Percentiles rank a stretch among this genome's conserved stretches.
Evolutionary conservation across 1,140 invertebrate species (phyloP).

Genomic region (Drosophila nasuta): DNA sequence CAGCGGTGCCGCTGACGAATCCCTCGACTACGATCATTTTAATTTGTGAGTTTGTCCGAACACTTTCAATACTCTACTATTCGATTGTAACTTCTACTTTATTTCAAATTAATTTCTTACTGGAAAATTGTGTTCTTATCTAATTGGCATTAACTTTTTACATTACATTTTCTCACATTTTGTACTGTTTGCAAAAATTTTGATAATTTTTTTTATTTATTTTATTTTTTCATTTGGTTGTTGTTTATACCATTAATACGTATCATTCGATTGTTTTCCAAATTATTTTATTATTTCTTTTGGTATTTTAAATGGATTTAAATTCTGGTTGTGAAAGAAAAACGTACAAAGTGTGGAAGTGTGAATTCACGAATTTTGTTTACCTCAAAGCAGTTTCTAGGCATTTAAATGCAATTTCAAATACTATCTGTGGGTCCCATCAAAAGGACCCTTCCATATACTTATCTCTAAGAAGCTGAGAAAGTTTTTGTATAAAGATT

Average conservation of each 20-base stretch:
- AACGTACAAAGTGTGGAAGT: slow-evolving; percentile 68
- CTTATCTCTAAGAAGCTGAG: slow-evolving; percentile 24
- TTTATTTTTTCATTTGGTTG: slow-evolving; percentile 55
- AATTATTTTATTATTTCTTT: slow-evolving; percentile 44
- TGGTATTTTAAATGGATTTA: slow-evolving; percentile 31
- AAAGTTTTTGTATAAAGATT: slow-evolving; percentile 58
- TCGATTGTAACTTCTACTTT: slow-evolving; percentile 31
- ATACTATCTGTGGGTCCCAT: slow-evolving; percentile 2
- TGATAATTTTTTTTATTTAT: slow-evolving; percentile 14
- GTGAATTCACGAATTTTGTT: slow-evolving; percentile 27
- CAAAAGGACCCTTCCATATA: background rate
- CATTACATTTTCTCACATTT: slow-evolving; percentile 65
- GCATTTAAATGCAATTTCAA: slow-evolving; percentile 46
- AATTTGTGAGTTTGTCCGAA: slow-evolving; percentile 78
- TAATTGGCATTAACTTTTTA: slow-evolving; percentile 48
- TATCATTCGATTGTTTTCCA: slow-evolving; percentile 32
- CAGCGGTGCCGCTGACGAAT: slow-evolving; percentile 65
- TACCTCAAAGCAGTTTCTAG: slow-evolving; percentile 22
- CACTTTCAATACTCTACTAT: slow-evolving; percentile 39
- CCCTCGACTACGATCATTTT: slow-evolving; percentile 74
- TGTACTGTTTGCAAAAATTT: slow-evolving; percentile 60
- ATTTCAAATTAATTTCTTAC: slow-evolving; percentile 41
- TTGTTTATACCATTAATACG: slow-evolving; percentile 44
- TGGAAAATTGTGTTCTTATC: slow-evolving; percentile 20
- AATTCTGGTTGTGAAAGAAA: slow-evolving; percentile 28